phyloP scores from a whole-genome alignment of 2,888 invertebrate genomes.

The Phanerotoma sp. region DNA sequence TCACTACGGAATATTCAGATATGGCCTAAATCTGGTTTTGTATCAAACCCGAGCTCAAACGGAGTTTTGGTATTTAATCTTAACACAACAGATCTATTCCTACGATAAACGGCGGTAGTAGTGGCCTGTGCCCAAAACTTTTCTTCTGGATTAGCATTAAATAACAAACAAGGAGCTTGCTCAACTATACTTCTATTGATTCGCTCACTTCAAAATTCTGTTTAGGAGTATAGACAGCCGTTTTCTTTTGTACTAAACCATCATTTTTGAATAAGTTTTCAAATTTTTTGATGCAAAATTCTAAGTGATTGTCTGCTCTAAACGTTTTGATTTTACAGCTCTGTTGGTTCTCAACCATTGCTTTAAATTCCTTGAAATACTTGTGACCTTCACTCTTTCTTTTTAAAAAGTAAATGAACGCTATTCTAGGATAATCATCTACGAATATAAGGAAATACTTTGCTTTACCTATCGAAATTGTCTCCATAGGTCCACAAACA shows the following conservation, averaged over 20 bases:
- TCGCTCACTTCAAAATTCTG: conserved; percentile 33
- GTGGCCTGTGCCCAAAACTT: conserved; percentile 38
- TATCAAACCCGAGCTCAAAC: conserved; percentile 46
- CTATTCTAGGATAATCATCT: conserved; percentile 9
- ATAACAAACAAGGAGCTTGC: conserved; percentile 35
- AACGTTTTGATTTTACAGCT: conserved; percentile 7
- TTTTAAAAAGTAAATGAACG: conserved; percentile 8
- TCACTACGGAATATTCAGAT: conserved; percentile 49
- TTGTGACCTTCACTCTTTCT: conserved; percentile 6
- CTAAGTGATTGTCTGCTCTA: conserved; percentile 6
- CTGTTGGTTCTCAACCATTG: neutral
- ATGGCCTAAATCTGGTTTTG: conserved; percentile 44
- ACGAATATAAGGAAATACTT: conserved; percentile 6
- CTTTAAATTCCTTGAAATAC: conserved; percentile 1
- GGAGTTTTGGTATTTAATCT: conserved; percentile 38
- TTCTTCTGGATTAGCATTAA: conserved; percentile 26
- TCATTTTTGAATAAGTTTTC: neutral
- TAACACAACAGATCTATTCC: conserved; percentile 34
- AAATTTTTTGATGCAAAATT: conserved; percentile 5
- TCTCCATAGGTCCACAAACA: conserved; percentile 19
- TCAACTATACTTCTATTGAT: conserved; percentile 33
- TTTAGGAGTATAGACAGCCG: conserved; percentile 28
- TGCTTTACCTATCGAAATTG: neutral
- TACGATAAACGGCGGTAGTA: conserved; percentile 33
- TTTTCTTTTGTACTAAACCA: conserved; percentile 29